Conservation (phyloP, 1,140 invertebrate species). For the Archivesica marissinica region DNA sequence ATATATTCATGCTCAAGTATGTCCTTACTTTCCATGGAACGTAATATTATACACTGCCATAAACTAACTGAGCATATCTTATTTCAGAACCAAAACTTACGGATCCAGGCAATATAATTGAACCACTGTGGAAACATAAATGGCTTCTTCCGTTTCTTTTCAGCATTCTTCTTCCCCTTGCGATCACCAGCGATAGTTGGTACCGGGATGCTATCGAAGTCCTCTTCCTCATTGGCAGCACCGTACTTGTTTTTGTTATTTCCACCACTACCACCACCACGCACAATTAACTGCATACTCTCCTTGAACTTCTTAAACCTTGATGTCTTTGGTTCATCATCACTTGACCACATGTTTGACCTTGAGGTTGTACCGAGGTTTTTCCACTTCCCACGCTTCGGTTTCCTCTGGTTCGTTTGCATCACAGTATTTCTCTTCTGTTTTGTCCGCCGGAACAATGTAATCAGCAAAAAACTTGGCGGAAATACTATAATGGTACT, state of each 20-base stretch:
- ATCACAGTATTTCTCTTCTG: conserved; percentile 59
- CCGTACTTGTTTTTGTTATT: conserved; percentile 48
- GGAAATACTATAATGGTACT: conserved; percentile 84
- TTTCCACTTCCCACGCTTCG: conserved; percentile 54
- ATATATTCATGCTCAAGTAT: too few species aligned
- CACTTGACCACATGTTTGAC: conserved; percentile 17
- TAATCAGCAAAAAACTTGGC: conserved; percentile 84
- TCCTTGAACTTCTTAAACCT: conserved; percentile 22
- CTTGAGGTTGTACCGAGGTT: conserved; percentile 43
- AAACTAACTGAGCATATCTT: too few species aligned
- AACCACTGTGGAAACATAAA: conserved; percentile 73
- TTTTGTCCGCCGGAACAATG: conserved; percentile 82
- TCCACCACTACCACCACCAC: conserved; percentile 46
- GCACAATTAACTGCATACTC: conserved; percentile 26
- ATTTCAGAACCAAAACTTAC: conserved; percentile 49
- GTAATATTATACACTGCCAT: too few species aligned
- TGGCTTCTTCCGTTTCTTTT: conserved; percentile 71
- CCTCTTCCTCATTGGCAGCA: conserved; percentile 16
- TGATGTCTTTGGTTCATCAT: conserved; percentile 21
- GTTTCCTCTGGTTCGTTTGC: conserved; percentile 25
- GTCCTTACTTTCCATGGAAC: too few species aligned
- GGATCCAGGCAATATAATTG: conserved; percentile 74
- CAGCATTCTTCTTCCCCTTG: conserved; percentile 36
- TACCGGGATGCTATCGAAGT: conserved; percentile 22
- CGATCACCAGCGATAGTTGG: conserved; percentile 51